Base-by-base conservation (phyloP, 2,113 vertebrate genomes). In the Pelmatolapia mariae region DNA sequence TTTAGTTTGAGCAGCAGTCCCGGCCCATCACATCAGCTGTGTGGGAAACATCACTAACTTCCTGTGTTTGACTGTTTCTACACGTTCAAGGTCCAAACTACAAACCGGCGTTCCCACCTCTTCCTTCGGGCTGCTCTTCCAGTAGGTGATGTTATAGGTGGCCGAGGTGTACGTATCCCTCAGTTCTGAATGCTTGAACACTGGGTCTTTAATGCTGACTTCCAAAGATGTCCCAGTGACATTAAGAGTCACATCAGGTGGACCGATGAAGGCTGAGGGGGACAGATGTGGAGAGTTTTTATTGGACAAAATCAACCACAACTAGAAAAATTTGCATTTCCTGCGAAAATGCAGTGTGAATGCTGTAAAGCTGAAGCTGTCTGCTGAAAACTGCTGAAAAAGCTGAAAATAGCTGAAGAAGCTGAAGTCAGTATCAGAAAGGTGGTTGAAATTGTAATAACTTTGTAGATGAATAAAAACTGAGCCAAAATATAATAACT, bases 141-240 rank as follows among this genome's bases (percentile, higher is more conserved):
- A 97, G 86, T 94, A 96, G 73, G 18, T 90, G 59, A 97, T 83
- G 54, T 83, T 91, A 89, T 96, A 96, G 8, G 8, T 40, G 38
- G 82, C 16, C 0, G 0, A 6, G 6, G 0, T 7, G 87, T 89
- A 97, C 4, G 91, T 8, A 0, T 13, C 2, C 40, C 50, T 91
- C 24, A 97, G 43, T 0, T 1, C 1, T 1, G 83, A 91, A 1
- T 53, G 3, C 1, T 3, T 33, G 12, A 96, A 90, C 24, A 40
- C 86, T 3, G 96, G 96, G 8, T 96, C 93, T 15, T 16, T 82
- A 18, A 96, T 94, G 71, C 36, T 82, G 40, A 95, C 88, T 54
- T 94, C 94, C 1, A 96, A 86, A 24, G 80, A 18, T 2, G 57
- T 81, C 5, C 87, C 89, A 2, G 3, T 76, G 63, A 93, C 83